Base-by-base conservation (phyloP, 2,797 vertebrate species). In the Crypturellus tataupa region DNA sequence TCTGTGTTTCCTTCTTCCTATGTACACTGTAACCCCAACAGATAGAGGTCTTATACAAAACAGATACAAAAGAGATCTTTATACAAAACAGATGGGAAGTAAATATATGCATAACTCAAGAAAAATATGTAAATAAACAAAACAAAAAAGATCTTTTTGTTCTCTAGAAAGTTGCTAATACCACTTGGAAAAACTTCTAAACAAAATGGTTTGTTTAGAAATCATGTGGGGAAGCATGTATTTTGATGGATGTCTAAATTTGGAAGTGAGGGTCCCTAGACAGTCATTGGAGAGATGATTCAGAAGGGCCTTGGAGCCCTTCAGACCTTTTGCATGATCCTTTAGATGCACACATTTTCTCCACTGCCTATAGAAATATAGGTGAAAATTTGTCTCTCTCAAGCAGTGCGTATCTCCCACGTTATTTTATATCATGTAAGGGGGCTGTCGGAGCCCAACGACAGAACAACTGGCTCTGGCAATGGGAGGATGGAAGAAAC, bases 331-430 rank as follows among this genome's bases (percentile, higher is more conserved):
- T 79, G 27, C 69, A 77, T 0, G 2, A 40, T 4, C 2, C 6
- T 58, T 31, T 55, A 24, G 33, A 63, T 1, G 18, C 59, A 11
- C 0, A 6, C 0, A 0, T 78, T 77, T 86, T 9, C 6, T 10
- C 0, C 62, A 10, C 4, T 1, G 1, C 21, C 19, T 64, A 3
- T 6, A 13, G 3, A n/a, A 64, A 12, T 27, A 69, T 3, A 49
- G 13, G 6, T 78, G 68, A n/a, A 31, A 71, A 71, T 6, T 23
- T 40, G 49, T 55, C 19, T 70, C 47, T 53, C 12, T 51, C 18
- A 19, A 37, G 35, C 19, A 23, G 27, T 23, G 37, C 37, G 37
- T 16, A 29, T 40, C 49, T 70, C 35, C 7, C 14, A 20, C 10
- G 7, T 12, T 70, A 14, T 39, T 31, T 53, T 23, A 39, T 39